phyloP scores from a whole-genome alignment of 2,888 invertebrate species.

The Baccha elongata region DNA sequence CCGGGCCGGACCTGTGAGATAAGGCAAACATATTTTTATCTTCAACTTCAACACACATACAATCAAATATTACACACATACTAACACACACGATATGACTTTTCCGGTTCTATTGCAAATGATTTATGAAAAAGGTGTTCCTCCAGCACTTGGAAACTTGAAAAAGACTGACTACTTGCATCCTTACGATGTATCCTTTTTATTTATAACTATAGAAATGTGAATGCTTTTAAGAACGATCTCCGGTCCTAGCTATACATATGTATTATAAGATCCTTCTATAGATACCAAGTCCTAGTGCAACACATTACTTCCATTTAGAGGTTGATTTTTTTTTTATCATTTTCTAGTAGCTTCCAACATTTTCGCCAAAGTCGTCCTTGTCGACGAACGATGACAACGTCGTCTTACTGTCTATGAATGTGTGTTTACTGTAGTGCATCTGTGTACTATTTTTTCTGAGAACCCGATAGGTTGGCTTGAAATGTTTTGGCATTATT shows the following conservation, averaged over 20 bases:
- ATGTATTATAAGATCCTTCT: background rate
- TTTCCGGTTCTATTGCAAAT: constrained; percentile 43
- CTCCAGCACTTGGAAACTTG: constrained; percentile 19
- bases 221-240: constrained; percentile 46
- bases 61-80: constrained; percentile 5
- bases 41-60: background rate
- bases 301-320: constrained; percentile 41
- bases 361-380: constrained; percentile 4
- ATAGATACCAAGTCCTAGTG: background rate
- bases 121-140: constrained; percentile 47
- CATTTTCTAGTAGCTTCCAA: background rate
- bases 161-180: constrained; percentile 26
- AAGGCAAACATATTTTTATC: constrained; percentile 26
- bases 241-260: background rate
- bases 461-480: constrained; percentile 4
- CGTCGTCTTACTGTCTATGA: background rate
- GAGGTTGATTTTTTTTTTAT: background rate
- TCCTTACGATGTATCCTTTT: constrained; percentile 17
- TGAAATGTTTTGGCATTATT: constrained; percentile 43
- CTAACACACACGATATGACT: constrained; percentile 32
- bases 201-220: constrained; percentile 13
- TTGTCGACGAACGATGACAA: background rate
- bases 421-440: too few relatives aligned
- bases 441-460: background rate
- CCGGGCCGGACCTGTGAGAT: constrained; percentile 41